Percentiles rank a stretch among this genome's conserved stretches.
phyloP scores from a whole-genome alignment of 2,113 vertebrate genomes.

The Brachyistius frenatus region DNA sequence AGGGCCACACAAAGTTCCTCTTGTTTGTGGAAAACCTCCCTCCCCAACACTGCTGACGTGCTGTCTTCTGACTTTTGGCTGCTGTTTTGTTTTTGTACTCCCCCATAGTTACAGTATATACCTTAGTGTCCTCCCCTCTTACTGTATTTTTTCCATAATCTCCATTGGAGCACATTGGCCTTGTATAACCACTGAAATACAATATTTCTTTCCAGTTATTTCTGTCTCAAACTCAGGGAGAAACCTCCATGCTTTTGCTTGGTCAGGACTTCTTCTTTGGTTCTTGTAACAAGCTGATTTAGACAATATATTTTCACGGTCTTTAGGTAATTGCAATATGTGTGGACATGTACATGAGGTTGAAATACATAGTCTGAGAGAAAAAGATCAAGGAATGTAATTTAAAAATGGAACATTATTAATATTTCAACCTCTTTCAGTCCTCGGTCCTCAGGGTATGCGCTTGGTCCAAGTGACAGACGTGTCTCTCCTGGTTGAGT shows the following conservation, averaged over 20 bases:
- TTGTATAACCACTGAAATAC: slow-evolving; percentile 52
- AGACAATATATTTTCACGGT: background rate
- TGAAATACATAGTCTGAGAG: background rate
- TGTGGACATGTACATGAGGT: too few species aligned
- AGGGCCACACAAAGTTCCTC: slow-evolving; percentile 37
- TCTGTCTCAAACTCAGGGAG: too few species aligned
- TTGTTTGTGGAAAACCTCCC: slow-evolving; percentile 60
- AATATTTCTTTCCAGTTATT: slow-evolving; percentile 18
- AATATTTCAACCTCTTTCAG: slow-evolving; percentile 63
- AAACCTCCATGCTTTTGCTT: slow-evolving; percentile 27
- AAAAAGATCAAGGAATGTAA: background rate
- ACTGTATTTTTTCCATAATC: slow-evolving; percentile 50
- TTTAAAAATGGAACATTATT: background rate
- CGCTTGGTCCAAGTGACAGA: slow-evolving; percentile 85
- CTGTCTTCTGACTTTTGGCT: slow-evolving; percentile 50
- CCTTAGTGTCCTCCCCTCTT: slow-evolving; percentile 10
- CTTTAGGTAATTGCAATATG: too few species aligned
- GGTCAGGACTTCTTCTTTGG: slow-evolving; percentile 9
- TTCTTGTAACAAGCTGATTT: background rate
- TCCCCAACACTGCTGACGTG: slow-evolving; percentile 53
- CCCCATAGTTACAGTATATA: slow-evolving; percentile 20
- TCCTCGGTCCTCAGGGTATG: slow-evolving; percentile 84
- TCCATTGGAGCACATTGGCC: slow-evolving; percentile 25
- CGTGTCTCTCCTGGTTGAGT: slow-evolving; percentile 86
- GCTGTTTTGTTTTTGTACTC: slow-evolving; percentile 55